A percentile compares a stretch with the other conserved stretches of the same genome.
These are phyloP conservation scores for Neoaliturus tenellus DNA, from an alignment of 2,888 invertebrate genomes.

Conservation along the genomic window DNA sequence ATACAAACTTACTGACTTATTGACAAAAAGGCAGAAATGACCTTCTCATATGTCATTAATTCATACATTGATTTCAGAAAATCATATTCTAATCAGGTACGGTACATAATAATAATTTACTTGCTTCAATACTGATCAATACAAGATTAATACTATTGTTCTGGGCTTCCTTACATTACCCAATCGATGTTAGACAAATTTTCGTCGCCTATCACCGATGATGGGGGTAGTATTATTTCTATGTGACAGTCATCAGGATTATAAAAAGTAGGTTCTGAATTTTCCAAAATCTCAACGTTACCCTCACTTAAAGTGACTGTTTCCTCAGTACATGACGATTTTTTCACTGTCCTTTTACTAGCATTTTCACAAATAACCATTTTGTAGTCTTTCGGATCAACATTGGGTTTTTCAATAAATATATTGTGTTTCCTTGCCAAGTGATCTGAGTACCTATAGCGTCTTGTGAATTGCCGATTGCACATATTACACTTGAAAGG, in stretches of 20 bases:
- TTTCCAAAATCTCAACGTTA: background rate
- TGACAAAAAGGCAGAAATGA: too few relatives aligned
- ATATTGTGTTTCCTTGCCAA: conserved; percentile 7
- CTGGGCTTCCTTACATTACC: background rate
- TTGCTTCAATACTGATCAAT: too few relatives aligned
- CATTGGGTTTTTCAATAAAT: background rate
- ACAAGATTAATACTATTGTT: too few relatives aligned
- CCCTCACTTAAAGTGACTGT: background rate
- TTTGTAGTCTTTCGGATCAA: background rate
- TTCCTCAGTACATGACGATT: background rate
- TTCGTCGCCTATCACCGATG: background rate
- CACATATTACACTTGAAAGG: conserved; percentile 59
- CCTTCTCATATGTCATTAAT: too few relatives aligned
- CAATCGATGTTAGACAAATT: background rate
- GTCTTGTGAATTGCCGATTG: conserved; percentile 57
- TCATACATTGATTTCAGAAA: too few relatives aligned
- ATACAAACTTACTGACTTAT: too few relatives aligned
- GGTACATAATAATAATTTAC: too few relatives aligned
- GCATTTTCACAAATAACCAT: background rate
- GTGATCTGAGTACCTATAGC: conserved; percentile 55
- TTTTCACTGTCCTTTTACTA: background rate
- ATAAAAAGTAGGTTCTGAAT: background rate
- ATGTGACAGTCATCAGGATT: background rate
- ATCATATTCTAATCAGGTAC: too few relatives aligned
- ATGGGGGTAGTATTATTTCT: background rate